These are phyloP conservation scores for Cecropterus lyciades DNA, from an alignment of 1,140 invertebrate species.

Conservation along the genomic window DNA sequence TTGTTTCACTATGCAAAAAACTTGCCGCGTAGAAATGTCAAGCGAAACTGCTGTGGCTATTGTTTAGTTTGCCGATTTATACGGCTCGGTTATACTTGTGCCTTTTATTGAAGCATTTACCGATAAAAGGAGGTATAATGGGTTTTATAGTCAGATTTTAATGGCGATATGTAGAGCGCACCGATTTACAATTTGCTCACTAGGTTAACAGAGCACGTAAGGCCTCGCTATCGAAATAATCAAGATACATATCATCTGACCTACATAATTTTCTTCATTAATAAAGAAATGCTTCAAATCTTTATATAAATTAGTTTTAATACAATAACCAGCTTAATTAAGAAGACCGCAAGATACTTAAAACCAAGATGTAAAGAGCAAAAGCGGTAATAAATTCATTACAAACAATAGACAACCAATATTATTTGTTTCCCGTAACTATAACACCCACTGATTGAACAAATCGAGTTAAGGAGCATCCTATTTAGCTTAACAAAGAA, in stretches of 20 bases:
- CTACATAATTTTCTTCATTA: too few relatives aligned
- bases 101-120: slow-evolving; percentile 81
- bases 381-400: too few relatives aligned
- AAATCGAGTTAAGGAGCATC: slow-evolving; percentile 17
- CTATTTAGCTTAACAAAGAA: slow-evolving; percentile 27
- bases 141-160: slow-evolving; percentile 80
- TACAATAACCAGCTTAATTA: too few relatives aligned
- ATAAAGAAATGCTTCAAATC: too few relatives aligned
- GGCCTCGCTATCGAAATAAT: not conserved
- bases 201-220: slow-evolving; percentile 40
- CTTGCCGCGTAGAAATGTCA: slow-evolving; percentile 74
- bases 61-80: slow-evolving; percentile 83
- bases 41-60: slow-evolving; percentile 75
- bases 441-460: not conserved
- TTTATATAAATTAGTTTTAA: too few relatives aligned
- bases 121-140: slow-evolving; percentile 81
- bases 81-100: slow-evolving; percentile 82
- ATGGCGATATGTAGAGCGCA: slow-evolving; percentile 66
- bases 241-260: too few relatives aligned
- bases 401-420: not conserved
- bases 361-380: too few relatives aligned
- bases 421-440: too few relatives aligned
- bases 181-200: slow-evolving; percentile 60
- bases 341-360: too few relatives aligned
- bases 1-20: slow-evolving; percentile 74